Evolutionary conservation across 2,797 vertebrate species (phyloP), one percentile per base, ranked within the genome.

Genomic region (Ctenochaetus hawaiiensis): DNA sequence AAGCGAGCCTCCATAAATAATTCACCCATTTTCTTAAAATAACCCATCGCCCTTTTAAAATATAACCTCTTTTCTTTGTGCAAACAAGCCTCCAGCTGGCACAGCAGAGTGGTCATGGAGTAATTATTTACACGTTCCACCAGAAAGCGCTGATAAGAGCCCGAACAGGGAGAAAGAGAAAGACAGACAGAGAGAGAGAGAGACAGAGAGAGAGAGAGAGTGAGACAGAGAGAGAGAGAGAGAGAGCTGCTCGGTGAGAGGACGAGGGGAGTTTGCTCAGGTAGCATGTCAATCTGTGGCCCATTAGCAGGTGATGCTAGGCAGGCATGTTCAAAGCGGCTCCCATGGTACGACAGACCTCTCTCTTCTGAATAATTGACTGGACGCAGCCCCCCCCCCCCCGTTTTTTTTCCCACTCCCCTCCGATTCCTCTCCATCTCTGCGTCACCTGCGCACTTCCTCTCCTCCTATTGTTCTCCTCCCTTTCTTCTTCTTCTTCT

Each of bases 281-380:
- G 89, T 85, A 84, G 79, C 77, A 82, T 77, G 87, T 89, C 87
- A 75, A 87, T 86, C 86, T 76, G 85, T 61, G 73, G 73, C 85
- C 87, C 81, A 87, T 91, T 85, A 92, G 79, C 82, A 88, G 89
- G 84, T 87, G 82, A 85, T 69, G 85, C 82, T 37, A 76, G 69
- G 67, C 81, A 63, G 72, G 49, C 82, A 9, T 86, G 82, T 85
- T 87, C 72, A 84, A 87, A 88, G 85, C 81, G 34, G 81, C 84
- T 87, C 83, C 88, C 81, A 5, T 23, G 82, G 69, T 57, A 82
- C 78, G 30, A 53, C 60, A 10, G 82, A 76, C 81, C 76, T 75
- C 72, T 66, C 67, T 72, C 87, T 62, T 75, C 75, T 88, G 84
- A 93, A 91, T 93, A 92, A 93, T 87, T 92, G 89, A 93, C 83